phyloP scores from a whole-genome alignment of 2,797 vertebrate species.

The Phoebastria nigripes region DNA sequence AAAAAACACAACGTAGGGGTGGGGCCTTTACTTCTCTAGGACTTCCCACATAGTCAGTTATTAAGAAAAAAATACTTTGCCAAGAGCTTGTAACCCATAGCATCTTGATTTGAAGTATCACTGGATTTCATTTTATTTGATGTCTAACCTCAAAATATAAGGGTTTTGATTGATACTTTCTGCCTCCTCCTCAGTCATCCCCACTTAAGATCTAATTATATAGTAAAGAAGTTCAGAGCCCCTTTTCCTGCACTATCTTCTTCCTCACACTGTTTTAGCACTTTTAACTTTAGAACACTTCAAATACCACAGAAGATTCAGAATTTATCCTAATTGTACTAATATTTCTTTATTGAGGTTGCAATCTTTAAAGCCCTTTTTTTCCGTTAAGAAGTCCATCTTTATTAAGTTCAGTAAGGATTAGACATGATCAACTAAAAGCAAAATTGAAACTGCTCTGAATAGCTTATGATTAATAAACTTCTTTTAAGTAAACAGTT shows the following conservation, averaged over 20 bases:
- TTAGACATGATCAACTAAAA: neutral
- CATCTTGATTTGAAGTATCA: neutral
- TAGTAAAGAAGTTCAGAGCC: neutral
- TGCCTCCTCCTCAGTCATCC: neutral
- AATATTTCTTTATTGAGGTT: neutral
- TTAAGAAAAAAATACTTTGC: neutral
- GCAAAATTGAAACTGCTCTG: neutral
- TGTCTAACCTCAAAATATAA: neutral
- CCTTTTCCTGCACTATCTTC: neutral
- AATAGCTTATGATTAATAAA: neutral
- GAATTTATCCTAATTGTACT: neutral
- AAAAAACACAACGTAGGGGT: accelerated
- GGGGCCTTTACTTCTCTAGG: neutral
- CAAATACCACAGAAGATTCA: neutral
- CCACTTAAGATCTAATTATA: neutral
- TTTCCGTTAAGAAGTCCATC: neutral
- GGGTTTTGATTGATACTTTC: neutral
- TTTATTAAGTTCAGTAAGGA: neutral
- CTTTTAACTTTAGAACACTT: neutral
- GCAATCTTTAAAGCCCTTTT: neutral
- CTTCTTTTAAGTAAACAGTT: neutral
- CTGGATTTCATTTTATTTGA: neutral
- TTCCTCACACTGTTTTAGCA: neutral
- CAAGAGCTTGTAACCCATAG: neutral
- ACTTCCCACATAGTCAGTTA: neutral